Base-by-base conservation (phyloP, 2,797 vertebrate genomes). In the Falco rusticolus region DNA sequence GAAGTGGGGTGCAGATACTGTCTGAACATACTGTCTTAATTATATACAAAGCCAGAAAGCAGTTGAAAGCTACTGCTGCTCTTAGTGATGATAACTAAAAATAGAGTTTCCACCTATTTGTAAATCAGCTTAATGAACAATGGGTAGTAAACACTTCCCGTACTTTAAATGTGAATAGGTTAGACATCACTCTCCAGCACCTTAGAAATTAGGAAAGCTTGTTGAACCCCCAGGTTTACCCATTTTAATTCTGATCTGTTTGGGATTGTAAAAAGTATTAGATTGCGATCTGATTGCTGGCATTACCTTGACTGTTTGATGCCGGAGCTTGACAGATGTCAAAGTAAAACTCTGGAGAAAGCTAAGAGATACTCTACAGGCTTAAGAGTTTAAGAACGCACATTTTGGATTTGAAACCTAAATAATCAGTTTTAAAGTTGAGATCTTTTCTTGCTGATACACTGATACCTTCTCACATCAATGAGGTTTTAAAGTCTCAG, bases 111-210 rank as follows among this genome's bases (percentile, higher is more conserved):
- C 20, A 56, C 4, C 11, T 65, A 6, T 34, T 65, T 54, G 47
- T 39, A 66, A 11, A 60, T 60, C 21, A 72, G 31, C n/a, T 25
- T 71, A 47, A 41, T 26, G n/a, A 79, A 47, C 24, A 72, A 10
- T 26, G 19, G 7, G 4, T 53, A 45, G 33, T n/a, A 57, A 71
- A 17, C 9, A 31, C 3, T 25, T 69, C 41, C 26, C 53, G 12
- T 59, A 29, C 24, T 51, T 70, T 0, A 0, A 11, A 45, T 0
- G 1, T 29, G 33, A 29, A 39, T 39, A 59, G 20, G 16, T 21
- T 65, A 57, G 45, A 29, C 13, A 14, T 64, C 16, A 6, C 13
- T 65, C 11, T 89, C 15, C 1, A 2, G 20, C 34, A 63, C 17
- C 14, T 59, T 45, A 51, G 39, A 59, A 50, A 65, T 37, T 28